phyloP scores from a whole-genome alignment of 2,113 vertebrate species.

The Stegostoma tigrinum region DNA sequence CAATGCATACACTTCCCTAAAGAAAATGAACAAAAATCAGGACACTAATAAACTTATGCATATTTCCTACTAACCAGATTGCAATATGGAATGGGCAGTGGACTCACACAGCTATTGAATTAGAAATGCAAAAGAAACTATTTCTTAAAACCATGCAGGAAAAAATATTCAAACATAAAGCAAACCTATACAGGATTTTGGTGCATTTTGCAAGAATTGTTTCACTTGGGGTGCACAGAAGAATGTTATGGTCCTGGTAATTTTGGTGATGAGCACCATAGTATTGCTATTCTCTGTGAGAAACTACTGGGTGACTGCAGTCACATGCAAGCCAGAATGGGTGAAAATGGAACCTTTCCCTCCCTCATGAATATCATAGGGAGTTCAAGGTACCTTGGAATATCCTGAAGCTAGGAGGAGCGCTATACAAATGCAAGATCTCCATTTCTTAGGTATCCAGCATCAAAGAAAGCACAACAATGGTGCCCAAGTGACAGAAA shows the following conservation, averaged over 20 bases:
- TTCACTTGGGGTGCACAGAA: not conserved
- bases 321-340: not conserved
- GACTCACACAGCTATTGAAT: not conserved
- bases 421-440: not conserved
- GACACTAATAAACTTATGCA: not conserved
- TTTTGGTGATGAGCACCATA: not conserved
- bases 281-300: not conserved
- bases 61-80: not conserved
- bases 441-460: not conserved
- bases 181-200: not conserved
- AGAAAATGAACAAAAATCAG: not conserved
- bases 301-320: not conserved
- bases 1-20: not conserved
- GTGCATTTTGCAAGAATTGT: not conserved
- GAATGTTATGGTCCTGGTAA: not conserved
- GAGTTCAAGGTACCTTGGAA: not conserved
- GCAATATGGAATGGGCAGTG: not conserved
- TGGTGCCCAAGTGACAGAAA: not conserved
- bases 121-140: not conserved
- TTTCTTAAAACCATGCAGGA: not conserved
- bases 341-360: not conserved
- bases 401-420: not conserved
- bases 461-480: not conserved
- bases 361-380: not conserved
- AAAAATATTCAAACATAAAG: not conserved